Base-by-base conservation (phyloP, 2,888 invertebrate species). In the Lissocephala sabroskyi region DNA sequence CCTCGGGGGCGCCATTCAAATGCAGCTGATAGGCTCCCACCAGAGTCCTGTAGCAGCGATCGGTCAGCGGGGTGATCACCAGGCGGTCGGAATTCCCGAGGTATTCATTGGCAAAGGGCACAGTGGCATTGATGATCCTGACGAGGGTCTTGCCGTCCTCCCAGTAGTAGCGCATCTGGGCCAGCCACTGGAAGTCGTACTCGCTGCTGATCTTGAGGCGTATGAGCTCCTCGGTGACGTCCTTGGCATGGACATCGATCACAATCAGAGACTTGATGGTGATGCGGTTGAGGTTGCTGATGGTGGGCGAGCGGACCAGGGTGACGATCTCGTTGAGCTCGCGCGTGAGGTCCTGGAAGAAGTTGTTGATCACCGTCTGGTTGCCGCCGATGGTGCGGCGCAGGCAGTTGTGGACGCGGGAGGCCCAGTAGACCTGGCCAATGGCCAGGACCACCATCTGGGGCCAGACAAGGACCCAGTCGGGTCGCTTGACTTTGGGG, bases 151-250 rank as follows among this genome's bases (percentile, higher is more conserved):
- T 83, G 1, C 86, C 84, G 16, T 88, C 86, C 65, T 88, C 87
- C 87, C 89, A 90, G 71, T 92, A 92, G 79, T 92, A 92, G 17
- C 92, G 86, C 59, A 92, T 83, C 74, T 92, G 92, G 0, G 91
- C 86, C 51, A 91, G 79, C 92, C 92, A 92, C 66, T 89, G 86
- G 74, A 92, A 92, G 75, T 91, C 91, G 37, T 84, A 86, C 57
- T 88, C 89, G 30, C 85, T 85, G 17, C 79, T 77, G 1, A 91
- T 87, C 33, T 85, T 84, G 23, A 86, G 82, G 1, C 84, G 80
- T 3, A 87, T 84, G 14, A 89, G 76, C 26, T 88, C 87, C 49
- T 87, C 85, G 0, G 90, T 88, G 0, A 91, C 89, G 79, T 92
- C 91, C 74, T 89, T 87, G 13, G 90, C 89, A 65, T 92, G 92